Percentiles rank a stretch among this genome's conserved stretches.
phyloP scores from a whole-genome alignment of 2,888 invertebrate genomes.

The Melipona beecheii region DNA sequence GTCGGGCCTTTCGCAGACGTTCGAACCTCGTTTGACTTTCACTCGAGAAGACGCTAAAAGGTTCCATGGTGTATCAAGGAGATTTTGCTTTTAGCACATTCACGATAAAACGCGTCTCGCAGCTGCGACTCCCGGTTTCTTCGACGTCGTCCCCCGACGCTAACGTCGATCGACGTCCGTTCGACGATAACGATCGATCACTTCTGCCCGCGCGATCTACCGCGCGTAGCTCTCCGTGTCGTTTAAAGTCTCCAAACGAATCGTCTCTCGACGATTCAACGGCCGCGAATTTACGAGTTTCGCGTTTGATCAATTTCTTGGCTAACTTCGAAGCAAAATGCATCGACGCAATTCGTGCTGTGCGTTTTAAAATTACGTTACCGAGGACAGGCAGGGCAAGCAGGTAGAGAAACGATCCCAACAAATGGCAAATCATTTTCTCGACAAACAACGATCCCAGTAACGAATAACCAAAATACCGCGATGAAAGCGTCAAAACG shows the following conservation, averaged over 20 bases:
- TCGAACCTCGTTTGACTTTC: constrained; percentile 78
- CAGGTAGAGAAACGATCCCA: neutral
- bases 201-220: neutral
- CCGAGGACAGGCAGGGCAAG: neutral
- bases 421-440: neutral
- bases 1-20: constrained; percentile 65
- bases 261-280: neutral
- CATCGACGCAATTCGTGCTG: too few species aligned
- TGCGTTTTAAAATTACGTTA: neutral
- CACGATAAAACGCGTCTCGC: constrained; percentile 80
- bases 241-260: neutral
- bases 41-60: constrained; percentile 82
- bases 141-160: constrained; percentile 62
- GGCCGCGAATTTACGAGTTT: neutral
- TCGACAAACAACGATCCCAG: too few species aligned
- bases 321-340: too few species aligned
- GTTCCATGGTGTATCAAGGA: constrained; percentile 82
- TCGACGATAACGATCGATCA: constrained; percentile 36
- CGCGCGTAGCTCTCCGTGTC: neutral
- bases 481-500: neutral
- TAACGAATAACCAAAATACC: neutral
- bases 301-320: neutral
- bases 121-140: constrained; percentile 56
- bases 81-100: constrained; percentile 84
- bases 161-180: constrained; percentile 79